Base-by-base conservation (phyloP, 1,140 invertebrate genomes). In the Druon quercuslanigerum region DNA sequence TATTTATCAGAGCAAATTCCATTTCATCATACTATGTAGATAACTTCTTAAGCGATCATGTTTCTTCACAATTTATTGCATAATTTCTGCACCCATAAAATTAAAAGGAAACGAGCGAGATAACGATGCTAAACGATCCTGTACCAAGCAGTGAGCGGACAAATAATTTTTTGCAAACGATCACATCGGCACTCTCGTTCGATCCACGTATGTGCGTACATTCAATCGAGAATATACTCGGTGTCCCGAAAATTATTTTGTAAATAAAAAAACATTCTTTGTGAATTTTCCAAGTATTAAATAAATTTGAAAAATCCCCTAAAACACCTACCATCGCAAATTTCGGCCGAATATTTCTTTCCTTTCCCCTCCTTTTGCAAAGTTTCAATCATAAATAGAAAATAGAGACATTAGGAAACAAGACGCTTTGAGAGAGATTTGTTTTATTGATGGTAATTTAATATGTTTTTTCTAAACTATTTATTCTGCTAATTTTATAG, bases 51-150 rank as follows among this genome's bases (percentile, higher is more conserved):
- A 20, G 56, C 19, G 25, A 20, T 57, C 56, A 6, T 12, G 25
- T 20, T 57, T 57, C 19, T 17, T 57, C 56, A 13, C 56, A 57
- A 57, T 57, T 57, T 57, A 57, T 57, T 33, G 33, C 19, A 25
- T 57, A 57, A 57, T 57, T 57, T 17, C 56, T 57, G 19, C 8
- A 7, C 20, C 19, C 56, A 20, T 57, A 57, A 57, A 57, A 57
- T 57, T 57, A 25, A 25, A 57, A 57, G 8, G 19, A 17, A 57
- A 57, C 56, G 56, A 57, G 56, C 56, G 56, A 57, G 56, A 57
- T 57, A 57, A 57, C 56, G 56, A 57, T 57, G 56, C 56, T 57
- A 25, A 57, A 57, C 19, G 56, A 57, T 25, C 19, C 56, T 57
- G 56, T 57, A 57, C 12, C 17, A 1, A 57, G 8, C 56, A 14